Base-by-base conservation (phyloP, 2,888 invertebrate genomes). In the Sisyra terminalis region DNA sequence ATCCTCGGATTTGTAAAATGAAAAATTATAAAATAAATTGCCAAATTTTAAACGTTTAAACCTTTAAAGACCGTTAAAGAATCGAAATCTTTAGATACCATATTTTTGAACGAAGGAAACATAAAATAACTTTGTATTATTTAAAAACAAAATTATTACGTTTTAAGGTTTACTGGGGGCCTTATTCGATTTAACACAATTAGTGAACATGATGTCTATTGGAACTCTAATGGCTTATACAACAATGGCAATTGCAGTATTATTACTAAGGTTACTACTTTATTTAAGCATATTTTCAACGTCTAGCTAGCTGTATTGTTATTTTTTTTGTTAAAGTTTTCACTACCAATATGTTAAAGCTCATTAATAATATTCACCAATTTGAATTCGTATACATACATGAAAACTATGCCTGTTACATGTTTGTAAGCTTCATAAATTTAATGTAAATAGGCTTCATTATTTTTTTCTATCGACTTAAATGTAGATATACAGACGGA, bases 121-220 rank as follows among this genome's bases (percentile, higher is more conserved):
- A n/a, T n/a, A n/a, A n/a, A n/a, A n/a, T n/a, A 14, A 16, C 9
- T 30, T 11, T 16, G 15, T 7, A 34, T n/a, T 31, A 11, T 39
- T 42, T 43, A 14, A 13, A 41, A 4, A 38, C 41, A 34, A 35
- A 5, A 32, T 6, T 6, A 32, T 11, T 32, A 32, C 3, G 9
- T 44, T 65, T 64, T 9, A 56, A 78, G 86, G 83, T 16, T 60
- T 82, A 0, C 67, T 92, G 57, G 85, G 90, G 0, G 80, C 87
- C 50, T 60, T 89, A 41, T 84, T 93, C 55, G 80, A 90, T 55
- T 64, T 92, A 46, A 71, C 75, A 9, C 84, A 87, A 51, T 64
- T 93, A 40, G 85, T 90, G 15, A 85, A 83, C 55, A 85, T 93
- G 73, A 84, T 93, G 75, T 89, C 89, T 1, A 89, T 93, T 53